These are phyloP conservation scores for Pluvianellus socialis DNA, from an alignment of 2,113 vertebrate genomes.

Conservation along the genomic window DNA sequence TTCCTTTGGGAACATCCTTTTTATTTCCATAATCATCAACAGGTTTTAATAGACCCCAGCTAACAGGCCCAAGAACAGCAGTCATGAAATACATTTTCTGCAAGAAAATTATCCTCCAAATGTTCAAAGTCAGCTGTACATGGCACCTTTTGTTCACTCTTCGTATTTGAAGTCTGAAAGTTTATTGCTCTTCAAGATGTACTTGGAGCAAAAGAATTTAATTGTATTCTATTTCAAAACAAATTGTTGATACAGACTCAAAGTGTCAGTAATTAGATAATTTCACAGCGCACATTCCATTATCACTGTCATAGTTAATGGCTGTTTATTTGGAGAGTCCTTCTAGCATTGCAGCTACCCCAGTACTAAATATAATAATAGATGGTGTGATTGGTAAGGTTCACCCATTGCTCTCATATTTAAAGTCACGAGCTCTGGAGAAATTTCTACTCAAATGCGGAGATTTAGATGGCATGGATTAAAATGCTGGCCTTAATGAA, in stretches of 20 bases:
- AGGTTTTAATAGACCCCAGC: background rate
- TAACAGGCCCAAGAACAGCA: background rate
- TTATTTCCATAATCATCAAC: background rate
- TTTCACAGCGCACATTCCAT: background rate
- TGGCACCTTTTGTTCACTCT: background rate
- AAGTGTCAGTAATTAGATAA: constrained; percentile 23
- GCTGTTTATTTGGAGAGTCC: background rate
- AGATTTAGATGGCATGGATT: constrained; percentile 3
- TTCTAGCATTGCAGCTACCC: background rate
- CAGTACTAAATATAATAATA: background rate
- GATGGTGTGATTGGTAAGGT: background rate
- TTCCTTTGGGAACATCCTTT: background rate
- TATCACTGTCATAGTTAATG: constrained; percentile 8
- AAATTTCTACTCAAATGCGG: background rate
- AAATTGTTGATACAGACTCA: background rate
- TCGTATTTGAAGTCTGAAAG: background rate
- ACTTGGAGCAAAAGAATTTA: constrained; percentile 27
- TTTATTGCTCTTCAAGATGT: background rate
- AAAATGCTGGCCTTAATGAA: constrained; percentile 2
- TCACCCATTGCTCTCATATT: background rate
- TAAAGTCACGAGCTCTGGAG: background rate
- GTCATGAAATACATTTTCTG: background rate
- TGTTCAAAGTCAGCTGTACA: background rate
- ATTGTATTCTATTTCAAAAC: constrained; percentile 36
- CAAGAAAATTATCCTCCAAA: background rate